Percentiles rank a stretch among this genome's conserved stretches.
Evolutionary conservation across 1,140 invertebrate genomes (phyloP).

Genomic region (Drosophila athabasca): DNA sequence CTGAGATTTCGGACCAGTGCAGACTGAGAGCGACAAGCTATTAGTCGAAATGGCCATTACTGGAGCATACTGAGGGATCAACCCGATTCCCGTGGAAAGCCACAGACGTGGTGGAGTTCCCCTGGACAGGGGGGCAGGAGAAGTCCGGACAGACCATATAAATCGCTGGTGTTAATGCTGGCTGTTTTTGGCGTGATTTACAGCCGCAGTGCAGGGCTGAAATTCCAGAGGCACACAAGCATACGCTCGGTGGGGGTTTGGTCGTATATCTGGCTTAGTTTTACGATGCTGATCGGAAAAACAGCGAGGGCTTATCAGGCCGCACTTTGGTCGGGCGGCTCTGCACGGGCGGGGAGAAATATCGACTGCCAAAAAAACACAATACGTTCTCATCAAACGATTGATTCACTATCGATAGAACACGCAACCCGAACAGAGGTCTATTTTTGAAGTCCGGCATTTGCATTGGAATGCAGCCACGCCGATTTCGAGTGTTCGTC

Average conservation of each 20-base stretch:
- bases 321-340: not conserved
- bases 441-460: slow-evolving; percentile 7
- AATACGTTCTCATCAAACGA: not conserved
- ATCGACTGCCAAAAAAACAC: not conserved
- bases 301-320: slow-evolving; percentile 8
- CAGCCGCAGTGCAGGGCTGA: not conserved
- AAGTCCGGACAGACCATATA: no score
- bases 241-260: not conserved
- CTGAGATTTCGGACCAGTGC: slow-evolving; percentile 9
- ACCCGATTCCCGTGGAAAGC: not conserved
- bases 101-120: no score
- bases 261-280: slow-evolving; percentile 19
- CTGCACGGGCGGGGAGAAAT: not conserved
- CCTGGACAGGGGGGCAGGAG: no score
- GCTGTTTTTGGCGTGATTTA: slow-evolving; percentile 10
- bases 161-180: slow-evolving; percentile 3
- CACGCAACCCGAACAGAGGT: not conserved
- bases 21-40: no score
- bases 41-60: not conserved
- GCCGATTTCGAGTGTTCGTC: slow-evolving; percentile 1
- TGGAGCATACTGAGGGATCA: not conserved
- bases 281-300: slow-evolving; percentile 11
- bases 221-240: slow-evolving; percentile 10
- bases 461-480: slow-evolving; percentile 12
- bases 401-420: slow-evolving; percentile 1